Evolutionary conservation across 2,113 vertebrate species (phyloP).

Genomic region (Typhlomys cinereus): DNA sequence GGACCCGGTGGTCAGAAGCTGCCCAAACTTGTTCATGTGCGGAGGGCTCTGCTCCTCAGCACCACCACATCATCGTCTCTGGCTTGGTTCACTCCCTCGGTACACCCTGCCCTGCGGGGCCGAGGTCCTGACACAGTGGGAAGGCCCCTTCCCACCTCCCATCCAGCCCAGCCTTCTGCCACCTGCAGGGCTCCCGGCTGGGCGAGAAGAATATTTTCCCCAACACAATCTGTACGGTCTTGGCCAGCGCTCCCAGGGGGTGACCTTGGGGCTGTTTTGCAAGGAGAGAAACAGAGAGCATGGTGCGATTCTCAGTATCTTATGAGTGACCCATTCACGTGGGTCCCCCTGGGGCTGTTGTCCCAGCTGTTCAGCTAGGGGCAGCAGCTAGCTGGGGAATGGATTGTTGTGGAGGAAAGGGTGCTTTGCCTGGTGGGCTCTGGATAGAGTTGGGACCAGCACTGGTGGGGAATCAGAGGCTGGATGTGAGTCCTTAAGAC

Average conservation of each 20-base stretch:
- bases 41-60: background rate
- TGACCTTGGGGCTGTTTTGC: background rate
- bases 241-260: background rate
- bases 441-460: background rate
- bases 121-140: background rate
- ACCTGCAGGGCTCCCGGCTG: background rate
- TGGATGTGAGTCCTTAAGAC: background rate
- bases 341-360: background rate
- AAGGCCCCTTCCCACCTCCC: too few species aligned
- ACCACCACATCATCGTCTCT: background rate
- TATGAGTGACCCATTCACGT: background rate
- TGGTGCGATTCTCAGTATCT: background rate
- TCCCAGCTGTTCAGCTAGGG: background rate
- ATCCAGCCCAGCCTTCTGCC: background rate
- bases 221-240: background rate
- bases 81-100: background rate
- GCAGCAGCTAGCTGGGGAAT: too few species aligned
- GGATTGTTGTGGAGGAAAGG: background rate
- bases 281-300: background rate
- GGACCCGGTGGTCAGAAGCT: background rate
- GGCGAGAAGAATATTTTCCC: constrained; percentile 38
- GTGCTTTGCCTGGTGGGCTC: background rate
- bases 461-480: background rate
- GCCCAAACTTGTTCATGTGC: rapidly evolving
- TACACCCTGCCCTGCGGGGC: background rate